Evolutionary conservation across 2,888 invertebrate genomes (phyloP).

Genomic region (Nemapogon koenigi): DNA sequence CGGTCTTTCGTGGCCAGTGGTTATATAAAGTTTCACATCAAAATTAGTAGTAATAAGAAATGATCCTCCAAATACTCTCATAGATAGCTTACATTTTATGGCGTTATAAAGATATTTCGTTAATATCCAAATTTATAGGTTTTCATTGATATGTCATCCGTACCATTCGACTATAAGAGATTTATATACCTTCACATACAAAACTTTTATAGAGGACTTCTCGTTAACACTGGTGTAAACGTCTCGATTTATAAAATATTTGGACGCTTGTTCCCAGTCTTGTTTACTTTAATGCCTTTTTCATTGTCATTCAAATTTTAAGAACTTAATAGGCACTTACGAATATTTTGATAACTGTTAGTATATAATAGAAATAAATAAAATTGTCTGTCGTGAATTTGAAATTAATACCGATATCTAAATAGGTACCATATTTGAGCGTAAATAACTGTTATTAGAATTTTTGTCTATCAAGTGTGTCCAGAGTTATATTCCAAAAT

Average conservation of each 20-base stretch:
- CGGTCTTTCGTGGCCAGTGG: too few relatives aligned
- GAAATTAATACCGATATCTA: too few relatives aligned
- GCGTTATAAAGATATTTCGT: slow-evolving; percentile 40
- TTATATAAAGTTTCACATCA: too few relatives aligned
- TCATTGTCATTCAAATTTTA: slow-evolving; percentile 50
- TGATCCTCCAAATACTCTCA: too few relatives aligned
- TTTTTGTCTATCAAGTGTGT: too few relatives aligned
- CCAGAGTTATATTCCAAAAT: too few relatives aligned
- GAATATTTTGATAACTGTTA: slow-evolving; percentile 18
- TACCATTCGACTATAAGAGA: slow-evolving; percentile 29
- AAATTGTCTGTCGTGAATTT: too few relatives aligned
- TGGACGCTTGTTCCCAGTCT: slow-evolving; percentile 22
- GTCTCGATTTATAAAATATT: slow-evolving; percentile 44
- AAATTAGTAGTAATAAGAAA: too few relatives aligned
- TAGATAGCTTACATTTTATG: slow-evolving; percentile 40
- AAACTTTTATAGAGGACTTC: slow-evolving; percentile 46
- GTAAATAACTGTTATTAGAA: too few relatives aligned
- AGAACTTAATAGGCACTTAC: slow-evolving; percentile 27
- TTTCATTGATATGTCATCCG: slow-evolving; percentile 39
- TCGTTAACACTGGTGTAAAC: slow-evolving; percentile 61
- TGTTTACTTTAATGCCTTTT: slow-evolving; percentile 35
- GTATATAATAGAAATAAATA: too few relatives aligned
- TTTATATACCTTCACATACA: slow-evolving; percentile 46
- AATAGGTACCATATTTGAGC: too few relatives aligned
- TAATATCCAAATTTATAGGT: slow-evolving; percentile 44